phyloP scores from a whole-genome alignment of 1,140 invertebrate species.

The Atta cephalotes region DNA sequence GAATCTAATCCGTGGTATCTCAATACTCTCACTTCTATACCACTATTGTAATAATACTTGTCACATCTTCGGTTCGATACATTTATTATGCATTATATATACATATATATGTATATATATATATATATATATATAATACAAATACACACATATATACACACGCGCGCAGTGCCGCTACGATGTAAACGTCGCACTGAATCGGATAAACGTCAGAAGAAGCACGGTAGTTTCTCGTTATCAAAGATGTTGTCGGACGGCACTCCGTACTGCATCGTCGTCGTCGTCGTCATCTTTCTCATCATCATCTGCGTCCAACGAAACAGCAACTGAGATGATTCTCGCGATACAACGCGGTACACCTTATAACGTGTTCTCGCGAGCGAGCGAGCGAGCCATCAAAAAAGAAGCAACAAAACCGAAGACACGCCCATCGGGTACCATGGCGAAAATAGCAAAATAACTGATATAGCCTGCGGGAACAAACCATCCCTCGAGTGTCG shows the following conservation, averaged over 20 bases:
- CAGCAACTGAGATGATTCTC: conserved; percentile 39
- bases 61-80: conserved; percentile 2
- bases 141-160: too few relatives aligned
- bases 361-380: conserved; percentile 33
- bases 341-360: conserved; percentile 1
- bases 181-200: conserved; percentile 57
- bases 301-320: conserved; percentile 36
- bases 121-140: too few relatives aligned
- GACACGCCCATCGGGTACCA: conserved; percentile 47
- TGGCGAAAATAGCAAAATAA: conserved; percentile 43
- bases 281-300: conserved; percentile 27
- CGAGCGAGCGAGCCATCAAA: conserved; percentile 20
- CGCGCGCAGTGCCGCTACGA: background rate
- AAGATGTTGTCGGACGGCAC: background rate
- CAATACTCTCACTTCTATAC: conserved; percentile 21
- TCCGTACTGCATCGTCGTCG: background rate
- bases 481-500: conserved; percentile 49
- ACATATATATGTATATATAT: too few relatives aligned
- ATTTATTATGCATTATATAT: conserved; percentile 51
- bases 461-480: conserved; percentile 53
- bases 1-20: background rate
- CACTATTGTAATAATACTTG: conserved; percentile 18
- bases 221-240: conserved; percentile 20
- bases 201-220: conserved; percentile 45
- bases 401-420: conserved; percentile 28